Evolutionary conservation across 64 coral and sea anemone genomes (phyloP).

Genomic region (Dendrophyllia cribrosa): DNA sequence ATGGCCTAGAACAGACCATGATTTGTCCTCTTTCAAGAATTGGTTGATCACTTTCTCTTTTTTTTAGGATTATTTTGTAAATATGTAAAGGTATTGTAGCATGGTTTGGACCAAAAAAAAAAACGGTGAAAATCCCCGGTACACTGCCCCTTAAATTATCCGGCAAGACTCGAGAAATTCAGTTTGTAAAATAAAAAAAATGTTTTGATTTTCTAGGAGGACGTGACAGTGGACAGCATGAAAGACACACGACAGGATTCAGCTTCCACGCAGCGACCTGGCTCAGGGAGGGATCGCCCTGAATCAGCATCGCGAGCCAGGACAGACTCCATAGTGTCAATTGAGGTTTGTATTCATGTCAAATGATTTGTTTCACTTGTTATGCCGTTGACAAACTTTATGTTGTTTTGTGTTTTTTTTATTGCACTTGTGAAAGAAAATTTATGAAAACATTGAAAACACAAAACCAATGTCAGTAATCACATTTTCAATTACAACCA

Average conservation of each 20-base stretch:
- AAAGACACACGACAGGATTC: constrained; percentile 22
- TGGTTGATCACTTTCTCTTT: too few relatives aligned
- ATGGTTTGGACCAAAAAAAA: too few relatives aligned
- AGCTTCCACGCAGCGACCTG: constrained; percentile 41
- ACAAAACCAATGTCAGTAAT: too few relatives aligned
- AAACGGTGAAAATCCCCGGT: too few relatives aligned
- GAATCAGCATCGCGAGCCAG: constrained; percentile 83
- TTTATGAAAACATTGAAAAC: too few relatives aligned
- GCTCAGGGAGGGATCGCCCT: constrained; percentile 75
- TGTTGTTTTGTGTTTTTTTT: background rate
- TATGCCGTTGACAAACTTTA: background rate
- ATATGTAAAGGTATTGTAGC: too few relatives aligned
- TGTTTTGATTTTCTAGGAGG: constrained; percentile 46
- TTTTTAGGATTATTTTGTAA: too few relatives aligned
- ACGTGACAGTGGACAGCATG: background rate
- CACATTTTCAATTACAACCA: background rate
- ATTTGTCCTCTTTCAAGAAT: too few relatives aligned
- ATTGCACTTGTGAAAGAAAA: background rate
- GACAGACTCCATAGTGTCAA: constrained; percentile 86
- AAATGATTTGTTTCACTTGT: background rate
- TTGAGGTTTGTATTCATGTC: constrained; percentile 69
- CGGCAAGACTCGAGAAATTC: background rate
- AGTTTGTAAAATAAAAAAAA: background rate
- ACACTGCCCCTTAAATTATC: too few relatives aligned
- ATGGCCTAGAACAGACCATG: too few relatives aligned